Conservation (phyloP, 2,113 vertebrate species). For the Stigmatopora argus region DNA sequence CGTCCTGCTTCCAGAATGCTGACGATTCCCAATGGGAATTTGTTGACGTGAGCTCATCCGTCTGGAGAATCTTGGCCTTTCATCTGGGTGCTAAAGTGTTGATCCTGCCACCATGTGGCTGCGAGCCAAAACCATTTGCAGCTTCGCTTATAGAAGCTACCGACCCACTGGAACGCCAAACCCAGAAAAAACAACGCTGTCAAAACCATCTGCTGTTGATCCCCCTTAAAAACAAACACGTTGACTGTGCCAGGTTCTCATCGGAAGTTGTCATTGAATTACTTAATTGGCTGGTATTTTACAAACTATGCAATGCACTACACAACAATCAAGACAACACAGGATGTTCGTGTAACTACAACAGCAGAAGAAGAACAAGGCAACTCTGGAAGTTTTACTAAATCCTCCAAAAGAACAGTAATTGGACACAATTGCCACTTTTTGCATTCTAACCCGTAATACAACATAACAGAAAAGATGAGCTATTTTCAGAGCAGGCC, state of each 20-base stretch:
- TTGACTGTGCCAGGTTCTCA: neutral
- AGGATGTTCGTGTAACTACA: neutral
- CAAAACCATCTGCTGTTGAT: neutral
- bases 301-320: neutral
- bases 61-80: constrained; percentile 5
- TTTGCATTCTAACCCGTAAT: too few species aligned
- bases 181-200: neutral
- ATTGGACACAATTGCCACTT: too few species aligned
- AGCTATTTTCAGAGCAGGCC: neutral
- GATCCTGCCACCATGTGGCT: constrained; percentile 29
- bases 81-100: constrained; percentile 39
- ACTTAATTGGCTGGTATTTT: neutral
- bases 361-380: neutral
- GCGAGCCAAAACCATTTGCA: constrained; percentile 15
- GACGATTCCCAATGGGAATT: neutral
- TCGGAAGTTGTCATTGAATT: neutral
- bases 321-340: neutral
- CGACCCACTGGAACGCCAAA: neutral
- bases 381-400: neutral
- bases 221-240: neutral
- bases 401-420: too few species aligned
- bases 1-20: neutral
- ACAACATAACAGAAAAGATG: neutral
- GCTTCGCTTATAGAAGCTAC: neutral
- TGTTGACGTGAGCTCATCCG: neutral